Base-by-base conservation (phyloP, 2,888 invertebrate species). In the Lasius fuliginosus region DNA sequence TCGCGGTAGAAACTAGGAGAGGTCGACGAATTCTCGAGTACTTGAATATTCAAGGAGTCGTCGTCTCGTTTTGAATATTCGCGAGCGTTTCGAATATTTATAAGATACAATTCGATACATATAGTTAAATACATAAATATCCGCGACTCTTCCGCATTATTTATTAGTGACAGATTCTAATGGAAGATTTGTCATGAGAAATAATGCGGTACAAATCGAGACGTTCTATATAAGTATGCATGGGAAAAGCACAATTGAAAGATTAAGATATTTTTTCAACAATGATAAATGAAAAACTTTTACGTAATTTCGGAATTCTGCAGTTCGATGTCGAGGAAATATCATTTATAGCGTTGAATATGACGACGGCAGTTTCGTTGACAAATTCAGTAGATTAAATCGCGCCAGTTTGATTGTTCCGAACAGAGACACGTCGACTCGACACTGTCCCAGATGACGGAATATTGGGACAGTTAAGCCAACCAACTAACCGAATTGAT, bases 401-500 rank as follows among this genome's bases (percentile, higher is more conserved):
- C 79, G 73, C 73, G 79, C 42, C 73, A 81, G 73, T 71, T 60
- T 60, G 79, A 81, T 73, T 73, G 79, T 81, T 79, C 18, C 73
- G 71, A 73, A 81, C 79, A 60, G 58, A 58, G 79, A 71, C 73
- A 81, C 60, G 73, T 73, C 60, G 71, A 65, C 83, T 77, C 83
- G 73, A 84, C 73, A 77, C 84, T 89, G 86, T 89, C 83, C 84
- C 77, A 82, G 84, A 81, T 86, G 90, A 87, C 90, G 81, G 68
- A 82, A 84, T 75, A 69, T 68, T 62, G 84, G 75, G 74, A 53
- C 74, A 30, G 82, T 84, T 84, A 82, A 75, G 73, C 84, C 74
- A 69, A n/a, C 84, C 73, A 82, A 49, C 79, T 62, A 36, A 64
- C 53, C 84, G 86, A 88, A 89, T 89, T 87, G 88, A 89, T 89